Evolutionary conservation across 37 sponge, comb jelly and placozoan genomes (phyloP).

Genomic region (Crambe crambe): DNA sequence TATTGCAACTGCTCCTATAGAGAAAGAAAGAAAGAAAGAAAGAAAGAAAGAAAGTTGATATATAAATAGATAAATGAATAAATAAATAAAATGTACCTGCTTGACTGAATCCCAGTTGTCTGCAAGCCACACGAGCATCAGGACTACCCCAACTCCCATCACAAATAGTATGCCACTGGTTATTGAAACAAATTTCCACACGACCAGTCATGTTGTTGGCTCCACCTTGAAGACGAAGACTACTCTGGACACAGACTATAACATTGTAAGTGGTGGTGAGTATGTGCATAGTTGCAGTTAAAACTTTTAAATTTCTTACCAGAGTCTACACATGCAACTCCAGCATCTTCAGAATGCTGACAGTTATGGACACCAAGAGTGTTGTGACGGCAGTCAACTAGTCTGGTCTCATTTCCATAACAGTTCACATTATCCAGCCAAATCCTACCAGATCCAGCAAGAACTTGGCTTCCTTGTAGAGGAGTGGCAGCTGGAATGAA

Average conservation of each 20-base stretch:
- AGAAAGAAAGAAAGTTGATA: no score
- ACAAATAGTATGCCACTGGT: constrained; percentile 7
- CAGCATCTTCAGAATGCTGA: constrained; percentile 40
- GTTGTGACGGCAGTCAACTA: constrained; percentile 15
- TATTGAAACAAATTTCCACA: not conserved
- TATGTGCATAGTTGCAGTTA: no score
- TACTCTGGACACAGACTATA: not conserved
- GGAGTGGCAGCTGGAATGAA: not conserved
- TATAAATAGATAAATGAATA: no score
- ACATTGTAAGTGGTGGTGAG: no score
- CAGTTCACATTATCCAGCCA: constrained; percentile 38
- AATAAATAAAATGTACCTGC: not conserved
- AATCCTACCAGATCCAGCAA: constrained; percentile 20
- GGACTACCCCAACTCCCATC: not conserved
- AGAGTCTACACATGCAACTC: constrained; percentile 3
- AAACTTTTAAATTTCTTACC: no score
- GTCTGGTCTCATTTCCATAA: constrained; percentile 14
- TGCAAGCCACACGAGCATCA: constrained; percentile 3
- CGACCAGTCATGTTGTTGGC: not conserved
- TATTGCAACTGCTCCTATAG: not conserved
- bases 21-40: no score
- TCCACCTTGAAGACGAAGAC: not conserved
- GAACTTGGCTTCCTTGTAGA: not conserved
- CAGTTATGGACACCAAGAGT: constrained; percentile 38
- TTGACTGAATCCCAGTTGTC: not conserved